These are phyloP conservation scores for Sus cebifrons DNA, from an alignment of 2,797 vertebrate species.

Conservation along the genomic window DNA sequence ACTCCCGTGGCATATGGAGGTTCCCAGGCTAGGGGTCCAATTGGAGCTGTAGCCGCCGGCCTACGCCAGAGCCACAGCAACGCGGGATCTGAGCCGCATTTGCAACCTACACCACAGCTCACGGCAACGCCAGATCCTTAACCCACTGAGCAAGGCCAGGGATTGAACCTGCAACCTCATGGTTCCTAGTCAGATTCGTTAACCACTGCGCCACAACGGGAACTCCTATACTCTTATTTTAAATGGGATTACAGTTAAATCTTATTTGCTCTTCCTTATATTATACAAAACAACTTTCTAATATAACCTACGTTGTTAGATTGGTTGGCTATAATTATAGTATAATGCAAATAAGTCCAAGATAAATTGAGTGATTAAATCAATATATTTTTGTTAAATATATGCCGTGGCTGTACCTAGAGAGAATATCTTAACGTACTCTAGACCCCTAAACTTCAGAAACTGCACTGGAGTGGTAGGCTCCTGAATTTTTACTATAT, in stretches of 20 bases:
- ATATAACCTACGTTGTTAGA: constrained; percentile 14
- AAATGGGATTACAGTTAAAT: not conserved
- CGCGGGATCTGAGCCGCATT: no score
- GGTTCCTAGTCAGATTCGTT: no score
- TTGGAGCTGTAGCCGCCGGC: no score
- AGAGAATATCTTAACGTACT: not conserved
- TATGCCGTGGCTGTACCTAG: not conserved
- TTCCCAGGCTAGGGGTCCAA: no score
- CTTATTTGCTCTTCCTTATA: not conserved
- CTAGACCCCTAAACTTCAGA: not conserved
- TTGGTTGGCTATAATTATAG: constrained; percentile 23
- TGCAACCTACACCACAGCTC: no score
- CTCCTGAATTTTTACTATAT: not conserved
- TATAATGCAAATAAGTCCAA: constrained; percentile 23
- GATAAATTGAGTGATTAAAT: constrained; percentile 6
- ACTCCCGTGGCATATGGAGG: no score
- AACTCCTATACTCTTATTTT: not conserved
- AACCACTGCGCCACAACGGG: no score
- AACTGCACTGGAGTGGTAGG: not conserved
- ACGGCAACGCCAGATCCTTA: no score
- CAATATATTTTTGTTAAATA: constrained; percentile 29
- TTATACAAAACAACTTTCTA: not conserved
- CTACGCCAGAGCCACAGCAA: no score
- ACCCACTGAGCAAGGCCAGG: no score
- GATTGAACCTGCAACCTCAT: no score